Base-by-base conservation (phyloP, 2,888 invertebrate genomes). In the Scrobipalpa atriplicella region DNA sequence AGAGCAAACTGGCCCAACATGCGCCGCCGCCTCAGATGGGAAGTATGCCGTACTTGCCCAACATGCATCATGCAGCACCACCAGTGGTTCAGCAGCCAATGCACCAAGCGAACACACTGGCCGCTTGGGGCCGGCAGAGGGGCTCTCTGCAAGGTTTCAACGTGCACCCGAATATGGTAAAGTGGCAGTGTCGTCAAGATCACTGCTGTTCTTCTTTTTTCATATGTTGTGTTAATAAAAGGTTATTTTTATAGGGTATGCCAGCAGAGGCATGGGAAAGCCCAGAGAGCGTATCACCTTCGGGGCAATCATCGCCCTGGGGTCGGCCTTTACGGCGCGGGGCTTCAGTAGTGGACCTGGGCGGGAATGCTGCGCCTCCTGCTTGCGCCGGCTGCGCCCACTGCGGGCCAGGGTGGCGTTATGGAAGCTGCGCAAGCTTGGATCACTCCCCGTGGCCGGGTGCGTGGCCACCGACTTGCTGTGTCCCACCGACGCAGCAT, bases 341-440 rank as follows among this genome's bases (percentile, higher is more conserved):
- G 9, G 86, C 89, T 1, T 92, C 92, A 0, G 90, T 90, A 8
- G 78, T 90, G 67, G 91, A 91, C 69, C 78, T 92, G 9, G 83
- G 89, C 9, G 87, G 84, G 3, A 81, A 10, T 1, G 72, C 21
- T 72, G 72, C n/a, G 70, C 73, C 16, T 18, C 73, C 72, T 0
- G 62, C 62, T 39, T 87, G 76, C 76, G 79, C 73, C 21, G 84
- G 80, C 19, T 82, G 81, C 64, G 77, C 77, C 9, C 80, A 79
- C 68, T 80, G 79, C 65, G 77, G 80, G 13, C 77, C 82, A 6
- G 70, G 75, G 16, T 92, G 91, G 91, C 84, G 92, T 1, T 92
- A 92, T 73, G 92, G 92, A 70, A 91, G 92, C 78, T 90, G 91
- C 73, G 91, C 89, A 66, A 86, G 83, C 68, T 84, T 92, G 47